Base-by-base conservation (phyloP, 1,140 invertebrate genomes). In the Pseudomyrmex concolor region DNA sequence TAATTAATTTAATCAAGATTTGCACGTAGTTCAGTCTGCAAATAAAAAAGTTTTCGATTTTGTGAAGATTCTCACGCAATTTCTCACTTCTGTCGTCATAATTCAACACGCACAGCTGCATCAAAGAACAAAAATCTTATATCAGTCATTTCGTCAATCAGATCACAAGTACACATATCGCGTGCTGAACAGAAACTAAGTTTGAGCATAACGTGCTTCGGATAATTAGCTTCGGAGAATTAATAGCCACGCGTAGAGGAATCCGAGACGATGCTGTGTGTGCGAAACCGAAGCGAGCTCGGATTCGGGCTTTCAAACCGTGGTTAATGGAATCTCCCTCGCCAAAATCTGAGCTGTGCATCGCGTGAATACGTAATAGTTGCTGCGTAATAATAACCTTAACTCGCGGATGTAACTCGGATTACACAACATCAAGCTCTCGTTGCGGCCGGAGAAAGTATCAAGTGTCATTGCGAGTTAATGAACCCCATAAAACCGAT, bases 371-470 rank as follows among this genome's bases (percentile, higher is more conserved):
- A 77, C 74, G 50, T 77, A 77, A 77, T 77, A 77, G 74, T 77
- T 77, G 66, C 63, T 68, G 74, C 74, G 63, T 77, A 68, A 77
- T 77, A 77, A 77, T 68, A 67, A 77, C 50, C 74, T 77, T 77
- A 77, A 68, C 50, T 77, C 50, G 34, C 45, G 59, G 17, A 57
- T 77, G 34, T 55, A 77, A 67, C 63, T 43, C 50, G 25, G 17
- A 34, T 68, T 77, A 77, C 63, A 64, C 72, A 34, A 63, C 12
- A 10, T 1, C 4, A 15, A 59, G 17, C 73, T 55, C 48, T 57
- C 71, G 4, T 67, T 25, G 48, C 22, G 67, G 13, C 17, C 25
- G n/a, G 17, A 34, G 34, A 34, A 34, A 34, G 13, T 77, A 77
- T 77, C 62, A 67, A 55, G n/a, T 77, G n/a, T 77, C 74, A 45